A percentile compares a stretch with the other conserved stretches of the same genome.
Conservation (phyloP, 2,888 invertebrate genomes). For the Drosophila pegasa region DNA sequence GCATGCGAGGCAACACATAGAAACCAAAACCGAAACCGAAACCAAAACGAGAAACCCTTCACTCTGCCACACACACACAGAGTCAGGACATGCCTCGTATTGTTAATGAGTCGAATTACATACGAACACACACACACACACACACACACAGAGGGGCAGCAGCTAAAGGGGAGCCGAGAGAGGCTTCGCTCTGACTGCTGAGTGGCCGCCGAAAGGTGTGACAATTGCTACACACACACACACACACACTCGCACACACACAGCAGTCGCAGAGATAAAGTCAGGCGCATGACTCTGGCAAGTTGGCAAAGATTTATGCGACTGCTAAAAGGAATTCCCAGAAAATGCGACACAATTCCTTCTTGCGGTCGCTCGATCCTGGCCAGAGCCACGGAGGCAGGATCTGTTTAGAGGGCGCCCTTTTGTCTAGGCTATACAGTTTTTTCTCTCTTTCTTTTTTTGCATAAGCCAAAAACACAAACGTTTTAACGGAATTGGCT, state of each 20-base stretch:
- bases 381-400: slow-evolving; percentile 4
- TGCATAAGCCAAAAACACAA: slow-evolving; percentile 55
- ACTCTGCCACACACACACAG: slow-evolving; percentile 46
- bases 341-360: slow-evolving; percentile 72
- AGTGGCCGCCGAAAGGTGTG: slow-evolving; percentile 80
- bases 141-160: background rate
- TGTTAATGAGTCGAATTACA: slow-evolving; percentile 84
- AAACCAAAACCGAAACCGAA: slow-evolving; percentile 45
- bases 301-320: slow-evolving; percentile 77
- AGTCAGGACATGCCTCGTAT: slow-evolving; percentile 56
- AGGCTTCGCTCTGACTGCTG: slow-evolving; percentile 54
- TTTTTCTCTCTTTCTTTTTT: slow-evolving; percentile 24
- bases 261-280: slow-evolving; percentile 9
- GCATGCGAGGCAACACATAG: slow-evolving; percentile 52
- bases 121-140: slow-evolving; percentile 32
- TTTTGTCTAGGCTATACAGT: slow-evolving; percentile 28
- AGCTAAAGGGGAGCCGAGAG: slow-evolving; percentile 12
- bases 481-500: slow-evolving; percentile 77
- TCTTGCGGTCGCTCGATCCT: slow-evolving; percentile 55
- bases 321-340: slow-evolving; percentile 64
- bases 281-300: slow-evolving; percentile 62
- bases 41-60: slow-evolving; percentile 63
- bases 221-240: slow-evolving; percentile 70
- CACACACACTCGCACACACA: slow-evolving; percentile 19
- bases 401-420: slow-evolving; percentile 13